phyloP scores from a whole-genome alignment of 2,113 vertebrate species.

The Hippocampus abdominalis region DNA sequence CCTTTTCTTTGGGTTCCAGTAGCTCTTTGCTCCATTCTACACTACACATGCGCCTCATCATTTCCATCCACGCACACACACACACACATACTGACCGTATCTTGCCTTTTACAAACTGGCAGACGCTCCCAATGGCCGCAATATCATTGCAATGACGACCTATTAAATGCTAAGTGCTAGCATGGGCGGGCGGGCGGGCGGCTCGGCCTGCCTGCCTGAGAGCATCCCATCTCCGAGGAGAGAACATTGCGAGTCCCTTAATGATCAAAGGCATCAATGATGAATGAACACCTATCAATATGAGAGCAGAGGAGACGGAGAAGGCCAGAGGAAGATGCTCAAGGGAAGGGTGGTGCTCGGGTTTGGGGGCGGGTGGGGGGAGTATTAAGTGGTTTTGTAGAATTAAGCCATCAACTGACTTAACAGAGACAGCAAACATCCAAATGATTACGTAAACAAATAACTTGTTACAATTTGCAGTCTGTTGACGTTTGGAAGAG shows the following conservation, averaged over 20 bases:
- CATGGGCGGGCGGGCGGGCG: conserved; percentile 34
- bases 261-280: conserved; percentile 69
- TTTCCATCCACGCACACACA: conserved; percentile 1
- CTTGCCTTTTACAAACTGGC: conserved; percentile 36
- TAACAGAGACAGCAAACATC: conserved; percentile 39
- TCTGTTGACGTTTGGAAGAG: not conserved
- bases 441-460: conserved; percentile 28
- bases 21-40: conserved; percentile 10
- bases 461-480: not conserved
- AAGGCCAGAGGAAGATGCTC: conserved; percentile 17
- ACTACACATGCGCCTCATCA: not conserved
- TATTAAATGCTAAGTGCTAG: conserved; percentile 70
- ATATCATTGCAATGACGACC: conserved; percentile 56
- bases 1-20: conserved; percentile 19
- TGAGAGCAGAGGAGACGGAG: conserved; percentile 47
- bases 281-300: conserved; percentile 66
- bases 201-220: conserved; percentile 35
- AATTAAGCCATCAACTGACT: conserved; percentile 38
- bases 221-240: conserved; percentile 52
- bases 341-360: conserved; percentile 15
- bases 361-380: conserved; percentile 1
- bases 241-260: conserved; percentile 56
- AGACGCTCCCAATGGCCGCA: conserved; percentile 43
- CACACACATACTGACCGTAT: conserved; percentile 12
- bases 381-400: conserved; percentile 54